phyloP scores from a whole-genome alignment of 2,113 vertebrate genomes.

The Coptodon bakossiorum region DNA sequence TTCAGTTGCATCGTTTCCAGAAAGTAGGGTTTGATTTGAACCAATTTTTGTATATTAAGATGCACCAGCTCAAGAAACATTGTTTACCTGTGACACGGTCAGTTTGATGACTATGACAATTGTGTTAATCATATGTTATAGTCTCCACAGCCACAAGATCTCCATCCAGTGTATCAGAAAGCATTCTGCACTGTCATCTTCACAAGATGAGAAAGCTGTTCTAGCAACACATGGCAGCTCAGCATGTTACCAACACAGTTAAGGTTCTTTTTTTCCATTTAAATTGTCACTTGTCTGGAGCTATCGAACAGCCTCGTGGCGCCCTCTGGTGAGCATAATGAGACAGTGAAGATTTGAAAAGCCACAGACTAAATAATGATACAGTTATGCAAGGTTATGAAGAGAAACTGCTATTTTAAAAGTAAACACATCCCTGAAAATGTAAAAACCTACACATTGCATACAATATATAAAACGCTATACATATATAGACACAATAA shows the following conservation, averaged over 20 bases:
- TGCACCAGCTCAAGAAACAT: background rate
- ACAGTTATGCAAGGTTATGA: background rate
- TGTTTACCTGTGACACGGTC: background rate
- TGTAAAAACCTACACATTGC: background rate
- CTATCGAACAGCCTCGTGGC: background rate
- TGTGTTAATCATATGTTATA: background rate
- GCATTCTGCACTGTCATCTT: background rate
- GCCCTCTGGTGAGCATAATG: conserved; percentile 52
- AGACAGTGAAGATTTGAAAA: background rate
- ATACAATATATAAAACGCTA: background rate
- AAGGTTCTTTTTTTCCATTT: background rate
- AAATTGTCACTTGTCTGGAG: background rate
- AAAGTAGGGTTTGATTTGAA: background rate
- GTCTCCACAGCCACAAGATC: background rate
- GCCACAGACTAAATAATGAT: background rate
- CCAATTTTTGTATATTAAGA: background rate
- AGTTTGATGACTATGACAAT: background rate
- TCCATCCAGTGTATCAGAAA: background rate
- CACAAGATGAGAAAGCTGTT: background rate
- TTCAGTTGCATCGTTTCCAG: background rate
- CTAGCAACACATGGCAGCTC: background rate
- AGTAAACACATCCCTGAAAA: background rate
- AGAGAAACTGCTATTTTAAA: background rate
- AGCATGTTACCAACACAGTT: background rate
- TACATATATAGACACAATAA: background rate